Evolutionary conservation across 2,888 invertebrate genomes (phyloP).

Genomic region (Caenorhabditis uteleia): DNA sequence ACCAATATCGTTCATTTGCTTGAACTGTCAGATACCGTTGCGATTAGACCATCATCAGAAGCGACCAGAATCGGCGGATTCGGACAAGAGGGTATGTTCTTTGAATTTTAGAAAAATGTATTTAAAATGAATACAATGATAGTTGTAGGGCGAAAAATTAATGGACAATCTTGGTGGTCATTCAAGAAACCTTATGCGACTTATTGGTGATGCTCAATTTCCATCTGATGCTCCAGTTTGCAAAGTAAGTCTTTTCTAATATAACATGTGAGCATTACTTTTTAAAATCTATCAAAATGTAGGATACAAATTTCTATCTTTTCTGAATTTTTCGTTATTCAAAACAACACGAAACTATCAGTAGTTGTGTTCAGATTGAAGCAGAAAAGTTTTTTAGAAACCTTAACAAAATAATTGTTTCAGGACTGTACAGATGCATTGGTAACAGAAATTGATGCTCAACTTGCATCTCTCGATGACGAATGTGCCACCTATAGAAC

Average conservation of each 20-base stretch:
- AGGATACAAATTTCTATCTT: not conserved
- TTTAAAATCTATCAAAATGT: no score
- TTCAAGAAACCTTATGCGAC: slow-evolving; percentile 53
- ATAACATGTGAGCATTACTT: not conserved
- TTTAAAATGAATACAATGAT: not conserved
- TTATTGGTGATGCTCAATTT: slow-evolving; percentile 52
- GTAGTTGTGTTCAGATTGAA: no score
- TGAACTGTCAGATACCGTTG: slow-evolving; percentile 40
- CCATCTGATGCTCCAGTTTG: slow-evolving; percentile 64
- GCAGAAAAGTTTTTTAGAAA: slow-evolving; percentile 7
- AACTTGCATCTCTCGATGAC: slow-evolving; percentile 55
- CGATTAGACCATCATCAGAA: slow-evolving; percentile 30
- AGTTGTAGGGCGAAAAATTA: not conserved
- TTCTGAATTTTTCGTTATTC: slow-evolving; percentile 1
- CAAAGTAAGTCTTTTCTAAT: slow-evolving; percentile 41
- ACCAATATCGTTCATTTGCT: slow-evolving; percentile 25
- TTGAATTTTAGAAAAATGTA: not conserved
- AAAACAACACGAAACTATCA: no score
- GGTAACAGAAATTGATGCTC: slow-evolving; percentile 53
- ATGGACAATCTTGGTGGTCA: slow-evolving; percentile 16
- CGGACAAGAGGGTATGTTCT: slow-evolving; percentile 16
- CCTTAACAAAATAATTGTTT: slow-evolving; percentile 9
- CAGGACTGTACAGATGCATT: slow-evolving; percentile 63
- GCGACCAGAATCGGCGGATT: slow-evolving; percentile 29
- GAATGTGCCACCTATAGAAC: slow-evolving; percentile 54